Conservation (phyloP, 2,113 vertebrate genomes). For the Geothlypis trichas region DNA sequence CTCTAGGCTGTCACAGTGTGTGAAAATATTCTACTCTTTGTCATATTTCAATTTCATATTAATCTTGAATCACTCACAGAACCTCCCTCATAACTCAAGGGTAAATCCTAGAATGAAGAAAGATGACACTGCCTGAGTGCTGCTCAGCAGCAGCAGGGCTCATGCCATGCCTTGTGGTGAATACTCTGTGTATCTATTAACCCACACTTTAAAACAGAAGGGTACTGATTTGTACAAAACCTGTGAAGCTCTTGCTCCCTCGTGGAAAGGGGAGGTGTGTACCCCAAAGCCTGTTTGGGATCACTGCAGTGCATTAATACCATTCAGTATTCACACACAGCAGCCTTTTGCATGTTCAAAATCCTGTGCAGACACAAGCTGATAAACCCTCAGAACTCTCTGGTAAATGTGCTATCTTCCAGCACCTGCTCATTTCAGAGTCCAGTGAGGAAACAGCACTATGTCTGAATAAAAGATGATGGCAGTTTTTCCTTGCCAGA, state of each 20-base stretch:
- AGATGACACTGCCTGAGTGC: neutral
- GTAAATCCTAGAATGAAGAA: neutral
- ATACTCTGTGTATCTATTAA: neutral
- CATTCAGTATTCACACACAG: neutral
- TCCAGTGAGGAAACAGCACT: neutral
- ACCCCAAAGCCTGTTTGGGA: neutral
- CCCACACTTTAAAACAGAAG: neutral
- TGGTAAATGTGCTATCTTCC: conserved; percentile 4
- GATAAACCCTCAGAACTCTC: conserved; percentile 13
- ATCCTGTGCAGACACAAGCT: neutral
- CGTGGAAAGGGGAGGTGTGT: neutral
- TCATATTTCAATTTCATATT: conserved; percentile 28
- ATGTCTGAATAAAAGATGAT: conserved; percentile 40
- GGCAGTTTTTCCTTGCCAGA: conserved; percentile 37
- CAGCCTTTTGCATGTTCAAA: neutral
- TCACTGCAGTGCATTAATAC: neutral
- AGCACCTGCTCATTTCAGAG: conserved; percentile 36
- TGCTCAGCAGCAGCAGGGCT: neutral
- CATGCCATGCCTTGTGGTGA: neutral
- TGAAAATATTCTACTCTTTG: conserved; percentile 45
- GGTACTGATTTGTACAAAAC: neutral
- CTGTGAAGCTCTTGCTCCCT: neutral
- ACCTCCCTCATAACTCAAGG: neutral
- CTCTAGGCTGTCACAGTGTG: conserved; percentile 7
- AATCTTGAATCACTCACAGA: conserved; percentile 16